These are phyloP conservation scores for Sitta europaea DNA, from an alignment of 2,113 vertebrate species.

Conservation along the genomic window DNA sequence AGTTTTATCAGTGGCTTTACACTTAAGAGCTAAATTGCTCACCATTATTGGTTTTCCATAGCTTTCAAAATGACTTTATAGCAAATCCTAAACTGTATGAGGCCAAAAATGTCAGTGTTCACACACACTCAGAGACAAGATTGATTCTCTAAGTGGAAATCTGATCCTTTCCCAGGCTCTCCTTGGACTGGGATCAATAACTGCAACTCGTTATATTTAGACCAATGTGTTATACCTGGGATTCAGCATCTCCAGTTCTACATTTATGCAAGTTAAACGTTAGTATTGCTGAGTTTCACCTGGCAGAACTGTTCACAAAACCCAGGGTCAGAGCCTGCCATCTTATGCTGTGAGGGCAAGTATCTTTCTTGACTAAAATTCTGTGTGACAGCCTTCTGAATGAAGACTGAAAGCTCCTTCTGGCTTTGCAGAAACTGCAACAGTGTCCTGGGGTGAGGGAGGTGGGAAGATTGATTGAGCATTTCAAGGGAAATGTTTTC, in stretches of 20 bases:
- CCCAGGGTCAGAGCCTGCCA: neutral
- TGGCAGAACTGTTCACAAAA: neutral
- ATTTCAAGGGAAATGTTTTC: conserved; percentile 5
- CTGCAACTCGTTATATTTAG: conserved; percentile 37
- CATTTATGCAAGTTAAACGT: conserved; percentile 28
- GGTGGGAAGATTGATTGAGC: neutral
- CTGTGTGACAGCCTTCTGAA: neutral
- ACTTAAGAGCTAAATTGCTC: conserved; percentile 54
- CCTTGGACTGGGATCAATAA: conserved; percentile 64
- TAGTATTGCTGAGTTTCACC: conserved; percentile 33
- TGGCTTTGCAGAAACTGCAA: neutral
- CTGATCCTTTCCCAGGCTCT: conserved; percentile 67
- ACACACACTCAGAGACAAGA: conserved; percentile 25
- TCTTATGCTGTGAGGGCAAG: neutral
- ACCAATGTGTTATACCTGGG: conserved; percentile 27
- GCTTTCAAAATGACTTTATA: conserved; percentile 58
- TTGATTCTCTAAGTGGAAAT: conserved; percentile 59
- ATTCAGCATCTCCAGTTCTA: conserved; percentile 36
- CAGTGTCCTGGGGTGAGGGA: neutral
- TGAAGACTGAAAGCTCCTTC: conserved; percentile 12
- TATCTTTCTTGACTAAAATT: conserved; percentile 28
- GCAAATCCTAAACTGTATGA: conserved; percentile 22
- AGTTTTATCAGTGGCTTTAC: conserved; percentile 60
- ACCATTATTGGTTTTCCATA: conserved; percentile 61
- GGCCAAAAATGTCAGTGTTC: conserved; percentile 59